Conservation (phyloP, 2,113 vertebrate genomes). For the Propithecus coquereli region DNA sequence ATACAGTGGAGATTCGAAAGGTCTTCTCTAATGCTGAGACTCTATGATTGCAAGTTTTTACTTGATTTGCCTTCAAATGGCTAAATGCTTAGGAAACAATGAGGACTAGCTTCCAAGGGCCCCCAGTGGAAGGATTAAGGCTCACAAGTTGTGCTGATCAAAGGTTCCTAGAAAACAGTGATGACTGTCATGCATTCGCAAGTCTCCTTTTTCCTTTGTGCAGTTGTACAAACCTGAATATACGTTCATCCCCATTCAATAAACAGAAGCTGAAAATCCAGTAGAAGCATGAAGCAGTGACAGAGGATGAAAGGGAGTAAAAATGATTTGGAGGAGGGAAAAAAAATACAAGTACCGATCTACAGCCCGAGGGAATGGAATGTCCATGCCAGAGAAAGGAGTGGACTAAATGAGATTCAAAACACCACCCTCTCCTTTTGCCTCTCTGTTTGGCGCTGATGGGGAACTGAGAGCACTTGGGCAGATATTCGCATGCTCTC, state of each 20-base stretch:
- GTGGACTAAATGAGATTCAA: background rate
- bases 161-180: background rate
- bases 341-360: background rate
- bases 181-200: background rate
- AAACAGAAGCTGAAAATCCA: conserved; percentile 48
- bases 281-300: background rate
- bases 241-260: background rate
- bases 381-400: background rate
- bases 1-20: background rate
- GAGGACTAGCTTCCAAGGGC: background rate
- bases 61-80: background rate
- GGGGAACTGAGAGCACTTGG: background rate
- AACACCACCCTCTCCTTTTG: background rate
- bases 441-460: background rate
- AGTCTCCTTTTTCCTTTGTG: conserved; percentile 5
- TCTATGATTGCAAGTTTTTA: background rate
- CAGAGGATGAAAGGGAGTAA: conserved; percentile 21
- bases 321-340: background rate
- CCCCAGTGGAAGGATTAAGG: background rate
- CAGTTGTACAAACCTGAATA: background rate
- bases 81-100: background rate
- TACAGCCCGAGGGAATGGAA: background rate
- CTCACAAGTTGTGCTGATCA: background rate
- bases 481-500: background rate
- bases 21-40: background rate